Evolutionary conservation across 2,113 vertebrate species (phyloP).

Genomic region (Echinops telfairi): DNA sequence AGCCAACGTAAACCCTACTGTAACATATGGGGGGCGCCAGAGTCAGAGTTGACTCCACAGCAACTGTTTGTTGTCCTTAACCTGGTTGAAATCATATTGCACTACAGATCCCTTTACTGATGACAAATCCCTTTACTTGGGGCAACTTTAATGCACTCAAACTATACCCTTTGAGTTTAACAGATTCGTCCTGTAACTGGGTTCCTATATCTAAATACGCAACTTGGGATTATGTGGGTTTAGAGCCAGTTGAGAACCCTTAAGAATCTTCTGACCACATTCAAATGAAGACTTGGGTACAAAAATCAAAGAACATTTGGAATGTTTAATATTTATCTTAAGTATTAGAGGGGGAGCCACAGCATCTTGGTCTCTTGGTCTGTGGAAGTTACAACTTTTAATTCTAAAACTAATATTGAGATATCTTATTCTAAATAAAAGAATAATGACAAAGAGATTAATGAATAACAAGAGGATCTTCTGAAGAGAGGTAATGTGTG

Average conservation of each 20-base stretch:
- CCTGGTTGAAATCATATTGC: background rate
- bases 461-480: conserved; percentile 53
- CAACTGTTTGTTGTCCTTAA: conserved; percentile 22
- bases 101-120: conserved; percentile 9
- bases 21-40: background rate
- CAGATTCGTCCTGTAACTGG: conserved; percentile 24
- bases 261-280: conserved; percentile 19
- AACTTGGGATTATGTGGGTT: conserved; percentile 24
- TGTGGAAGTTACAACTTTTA: background rate
- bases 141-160: background rate
- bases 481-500: conserved; percentile 13
- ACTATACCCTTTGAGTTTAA: background rate
- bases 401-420: conserved; percentile 11
- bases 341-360: too few relatives aligned
- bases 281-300: conserved; percentile 45
- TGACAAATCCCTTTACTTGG: background rate
- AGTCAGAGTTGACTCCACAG: background rate
- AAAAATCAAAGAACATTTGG: conserved; percentile 56
- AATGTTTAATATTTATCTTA: conserved; percentile 15
- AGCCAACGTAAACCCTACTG: background rate
- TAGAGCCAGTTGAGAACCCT: background rate
- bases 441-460: background rate
- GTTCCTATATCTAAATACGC: background rate
- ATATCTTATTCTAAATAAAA: conserved; percentile 50
- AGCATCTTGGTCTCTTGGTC: conserved; percentile 6